Evolutionary conservation across 1,140 invertebrate species (phyloP).

Genomic region (Drosophila lini): DNA sequence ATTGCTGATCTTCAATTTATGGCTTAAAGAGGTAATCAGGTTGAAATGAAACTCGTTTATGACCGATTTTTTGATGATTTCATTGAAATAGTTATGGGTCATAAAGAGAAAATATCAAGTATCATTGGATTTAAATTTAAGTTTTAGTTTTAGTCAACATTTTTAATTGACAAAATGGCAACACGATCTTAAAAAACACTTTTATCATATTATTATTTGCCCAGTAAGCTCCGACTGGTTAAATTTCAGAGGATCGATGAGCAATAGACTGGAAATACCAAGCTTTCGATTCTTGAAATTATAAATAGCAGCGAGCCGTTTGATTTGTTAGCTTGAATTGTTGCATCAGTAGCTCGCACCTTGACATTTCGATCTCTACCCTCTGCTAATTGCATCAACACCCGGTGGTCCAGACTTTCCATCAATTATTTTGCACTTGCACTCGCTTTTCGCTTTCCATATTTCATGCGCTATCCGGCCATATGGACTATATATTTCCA

Average conservation of each 20-base stretch:
- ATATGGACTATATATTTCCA: constrained; percentile 28
- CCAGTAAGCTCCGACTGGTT: background rate
- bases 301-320: background rate
- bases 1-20: constrained; percentile 13
- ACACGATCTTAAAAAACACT: background rate
- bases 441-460: constrained; percentile 40
- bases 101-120: background rate
- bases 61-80: constrained; percentile 18
- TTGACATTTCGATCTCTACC: constrained; percentile 29
- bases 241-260: constrained; percentile 4
- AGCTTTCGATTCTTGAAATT: constrained; percentile 8
- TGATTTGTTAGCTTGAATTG: background rate
- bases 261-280: constrained; percentile 12
- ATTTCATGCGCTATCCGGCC: constrained; percentile 12
- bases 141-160: no score
- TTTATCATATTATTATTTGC: background rate
- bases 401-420: constrained; percentile 30
- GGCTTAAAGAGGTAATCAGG: background rate
- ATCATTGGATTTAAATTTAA: background rate
- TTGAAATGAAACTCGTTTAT: constrained; percentile 4
- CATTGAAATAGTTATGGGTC: constrained; percentile 1
- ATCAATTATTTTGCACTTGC: constrained; percentile 56
- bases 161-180: background rate
- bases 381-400: constrained; percentile 33
- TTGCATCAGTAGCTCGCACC: constrained; percentile 12